phyloP scores from a whole-genome alignment of 2,113 vertebrate genomes.

The Chloropsis cyanopogon region DNA sequence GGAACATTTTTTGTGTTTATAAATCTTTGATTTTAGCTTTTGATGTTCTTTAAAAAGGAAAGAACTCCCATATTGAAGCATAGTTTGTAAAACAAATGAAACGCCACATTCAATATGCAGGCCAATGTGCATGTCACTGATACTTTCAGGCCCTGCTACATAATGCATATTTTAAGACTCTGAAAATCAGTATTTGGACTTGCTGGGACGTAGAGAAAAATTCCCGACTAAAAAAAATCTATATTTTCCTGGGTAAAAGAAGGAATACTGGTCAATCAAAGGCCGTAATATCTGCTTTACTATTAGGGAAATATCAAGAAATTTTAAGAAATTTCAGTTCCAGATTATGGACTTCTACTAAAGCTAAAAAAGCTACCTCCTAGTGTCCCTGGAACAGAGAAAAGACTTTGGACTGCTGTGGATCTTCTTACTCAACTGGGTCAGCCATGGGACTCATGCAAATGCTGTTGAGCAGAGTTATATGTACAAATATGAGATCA shows the following conservation, averaged over 20 bases:
- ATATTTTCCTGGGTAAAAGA: background rate
- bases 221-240: background rate
- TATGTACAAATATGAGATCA: background rate
- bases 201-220: background rate
- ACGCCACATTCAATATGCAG: background rate
- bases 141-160: background rate
- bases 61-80: background rate
- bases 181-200: background rate
- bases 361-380: background rate
- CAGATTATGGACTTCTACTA: background rate
- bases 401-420: background rate
- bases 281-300: background rate
- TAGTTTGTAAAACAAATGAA: background rate
- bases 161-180: background rate
- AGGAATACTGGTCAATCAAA: background rate
- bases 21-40: background rate
- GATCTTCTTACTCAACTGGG: background rate
- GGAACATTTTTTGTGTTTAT: background rate
- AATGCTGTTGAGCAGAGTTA: background rate
- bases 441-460: background rate
- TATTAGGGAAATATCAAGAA: background rate
- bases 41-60: background rate
- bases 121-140: background rate
- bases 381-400: background rate
- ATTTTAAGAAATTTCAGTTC: background rate